Evolutionary conservation across 1,140 invertebrate species (phyloP).

Genomic region (Diabrotica virgifera): DNA sequence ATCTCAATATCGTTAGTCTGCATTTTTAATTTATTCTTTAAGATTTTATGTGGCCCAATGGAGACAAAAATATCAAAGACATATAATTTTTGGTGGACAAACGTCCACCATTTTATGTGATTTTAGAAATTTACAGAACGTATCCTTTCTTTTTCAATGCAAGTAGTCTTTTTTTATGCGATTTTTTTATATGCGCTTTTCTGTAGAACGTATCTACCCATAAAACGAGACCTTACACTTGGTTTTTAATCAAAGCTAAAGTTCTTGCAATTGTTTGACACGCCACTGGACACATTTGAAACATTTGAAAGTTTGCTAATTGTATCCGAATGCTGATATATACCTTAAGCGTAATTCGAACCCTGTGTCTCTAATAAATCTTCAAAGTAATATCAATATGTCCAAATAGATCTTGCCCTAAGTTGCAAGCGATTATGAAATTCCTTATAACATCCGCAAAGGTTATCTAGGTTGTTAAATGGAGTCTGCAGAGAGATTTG

Average conservation of each 20-base stretch:
- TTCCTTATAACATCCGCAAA: constrained; percentile 29
- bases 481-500: constrained; percentile 35
- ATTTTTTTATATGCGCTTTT: too few relatives aligned
- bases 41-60: too few relatives aligned
- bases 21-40: too few relatives aligned
- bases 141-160: too few relatives aligned
- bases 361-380: constrained; percentile 28
- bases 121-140: too few relatives aligned
- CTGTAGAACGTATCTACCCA: too few relatives aligned
- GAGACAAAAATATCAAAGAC: too few relatives aligned
- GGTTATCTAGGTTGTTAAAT: constrained; percentile 32
- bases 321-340: neutral
- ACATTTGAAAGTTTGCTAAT: neutral
- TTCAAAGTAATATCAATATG: constrained; percentile 24
- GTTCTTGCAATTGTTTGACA: neutral
- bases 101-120: too few relatives aligned
- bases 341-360: constrained; percentile 3
- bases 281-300: constrained; percentile 15
- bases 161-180: too few relatives aligned
- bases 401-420: constrained; percentile 17
- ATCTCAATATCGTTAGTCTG: too few relatives aligned
- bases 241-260: neutral
- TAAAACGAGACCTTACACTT: too few relatives aligned
- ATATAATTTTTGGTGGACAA: too few relatives aligned
- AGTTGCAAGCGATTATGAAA: constrained; percentile 33